phyloP scores from a whole-genome alignment of 2,797 vertebrate genomes.

The Enteromius thamalakanensis region DNA sequence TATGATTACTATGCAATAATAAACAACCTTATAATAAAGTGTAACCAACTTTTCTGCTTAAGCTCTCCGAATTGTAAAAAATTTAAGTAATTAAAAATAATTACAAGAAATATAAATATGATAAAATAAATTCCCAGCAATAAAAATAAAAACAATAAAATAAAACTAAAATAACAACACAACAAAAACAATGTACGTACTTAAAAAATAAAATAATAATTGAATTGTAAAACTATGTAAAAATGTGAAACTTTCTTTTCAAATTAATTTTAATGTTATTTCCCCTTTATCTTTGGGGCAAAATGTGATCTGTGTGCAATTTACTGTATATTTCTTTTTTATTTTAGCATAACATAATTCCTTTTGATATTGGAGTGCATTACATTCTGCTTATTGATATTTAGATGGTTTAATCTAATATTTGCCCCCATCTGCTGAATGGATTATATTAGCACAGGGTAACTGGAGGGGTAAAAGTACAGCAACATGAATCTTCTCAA shows the following conservation, averaged over 20 bases:
- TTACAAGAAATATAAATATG: background rate
- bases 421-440: slow-evolving; percentile 34
- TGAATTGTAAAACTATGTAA: background rate
- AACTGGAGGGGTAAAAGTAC: slow-evolving; percentile 6
- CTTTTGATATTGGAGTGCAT: background rate
- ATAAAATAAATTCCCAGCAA: background rate
- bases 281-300: no score
- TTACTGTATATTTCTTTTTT: background rate
- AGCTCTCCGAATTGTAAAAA: background rate
- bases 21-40: background rate
- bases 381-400: background rate
- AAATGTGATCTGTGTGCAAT: no score
- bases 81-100: background rate
- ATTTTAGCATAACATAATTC: background rate
- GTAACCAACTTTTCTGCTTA: background rate
- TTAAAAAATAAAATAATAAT: background rate
- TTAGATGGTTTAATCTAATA: slow-evolving; percentile 33
- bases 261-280: no score
- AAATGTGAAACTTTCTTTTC: background rate
- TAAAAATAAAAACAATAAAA: background rate
- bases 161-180: no score
- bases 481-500: slow-evolving; percentile 31
- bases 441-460: background rate
- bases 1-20: background rate
- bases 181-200: background rate